phyloP scores from a whole-genome alignment of 2,113 vertebrate genomes.

The Cryptomyrus ogoouensis region DNA sequence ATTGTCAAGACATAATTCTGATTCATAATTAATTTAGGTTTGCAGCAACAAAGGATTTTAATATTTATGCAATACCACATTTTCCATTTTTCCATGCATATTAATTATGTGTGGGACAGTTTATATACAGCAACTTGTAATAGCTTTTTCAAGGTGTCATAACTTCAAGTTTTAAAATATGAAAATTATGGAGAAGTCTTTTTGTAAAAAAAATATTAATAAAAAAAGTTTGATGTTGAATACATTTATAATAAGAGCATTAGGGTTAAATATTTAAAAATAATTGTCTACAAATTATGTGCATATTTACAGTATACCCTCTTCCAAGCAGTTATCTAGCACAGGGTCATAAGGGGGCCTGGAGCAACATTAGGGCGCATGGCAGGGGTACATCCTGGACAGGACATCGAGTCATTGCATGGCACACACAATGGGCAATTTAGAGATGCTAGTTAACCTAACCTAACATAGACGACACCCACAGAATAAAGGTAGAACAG shows the following conservation, averaged over 20 bases:
- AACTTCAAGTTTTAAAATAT: background rate
- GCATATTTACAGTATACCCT: background rate
- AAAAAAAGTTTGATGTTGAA: background rate
- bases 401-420: background rate
- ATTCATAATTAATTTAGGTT: slow-evolving; percentile 7
- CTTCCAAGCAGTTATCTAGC: background rate
- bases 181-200: background rate
- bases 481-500: background rate
- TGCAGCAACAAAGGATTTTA: background rate
- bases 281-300: slow-evolving; percentile 6
- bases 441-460: background rate
- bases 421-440: background rate
- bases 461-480: background rate
- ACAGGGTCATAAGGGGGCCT: background rate
- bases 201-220: background rate
- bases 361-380: background rate
- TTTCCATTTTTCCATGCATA: slow-evolving; percentile 3
- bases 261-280: background rate
- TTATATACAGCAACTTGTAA: background rate
- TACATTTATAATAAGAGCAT: background rate
- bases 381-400: background rate
- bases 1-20: background rate
- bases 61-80: background rate
- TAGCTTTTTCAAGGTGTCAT: background rate
- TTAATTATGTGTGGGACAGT: background rate